Percentiles rank a stretch among this genome's conserved stretches.
Conservation (phyloP, 2,113 vertebrate species). For the Lepisosteus osseus region DNA sequence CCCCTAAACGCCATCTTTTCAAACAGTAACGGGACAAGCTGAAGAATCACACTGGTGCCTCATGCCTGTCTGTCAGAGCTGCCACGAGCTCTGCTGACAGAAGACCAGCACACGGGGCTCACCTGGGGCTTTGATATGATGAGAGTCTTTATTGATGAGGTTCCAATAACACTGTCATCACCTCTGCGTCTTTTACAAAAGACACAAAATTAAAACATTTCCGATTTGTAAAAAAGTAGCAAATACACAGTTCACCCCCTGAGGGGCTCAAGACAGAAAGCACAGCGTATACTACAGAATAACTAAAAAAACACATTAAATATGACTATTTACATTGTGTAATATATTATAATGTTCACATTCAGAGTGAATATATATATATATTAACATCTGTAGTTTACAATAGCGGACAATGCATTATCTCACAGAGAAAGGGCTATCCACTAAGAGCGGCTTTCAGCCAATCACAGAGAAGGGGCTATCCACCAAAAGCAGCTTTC, state of each 20-base stretch:
- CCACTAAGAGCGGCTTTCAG: slow-evolving; percentile 53
- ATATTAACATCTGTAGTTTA: slow-evolving; percentile 67
- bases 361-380: slow-evolving; percentile 60
- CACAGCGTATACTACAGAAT: slow-evolving; percentile 59
- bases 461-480: slow-evolving; percentile 56
- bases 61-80: too few relatives aligned
- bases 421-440: slow-evolving; percentile 59
- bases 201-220: slow-evolving; percentile 60
- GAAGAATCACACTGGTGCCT: too few relatives aligned
- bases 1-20: too few relatives aligned
- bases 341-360: slow-evolving; percentile 51
- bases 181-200: slow-evolving; percentile 70
- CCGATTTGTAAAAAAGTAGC: slow-evolving; percentile 63
- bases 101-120: slow-evolving; percentile 8
- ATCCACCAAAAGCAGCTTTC: slow-evolving; percentile 49
- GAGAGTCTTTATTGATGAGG: slow-evolving; percentile 66
- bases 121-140: slow-evolving; percentile 23
- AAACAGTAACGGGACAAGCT: too few relatives aligned
- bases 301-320: slow-evolving; percentile 59
- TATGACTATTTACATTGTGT: slow-evolving; percentile 63
- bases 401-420: slow-evolving; percentile 57
- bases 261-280: slow-evolving; percentile 60
- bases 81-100: background rate
- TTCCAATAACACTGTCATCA: slow-evolving; percentile 62
- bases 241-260: slow-evolving; percentile 60